phyloP scores from a whole-genome alignment of 2,888 invertebrate genomes.

The Argyresthia albistria region DNA sequence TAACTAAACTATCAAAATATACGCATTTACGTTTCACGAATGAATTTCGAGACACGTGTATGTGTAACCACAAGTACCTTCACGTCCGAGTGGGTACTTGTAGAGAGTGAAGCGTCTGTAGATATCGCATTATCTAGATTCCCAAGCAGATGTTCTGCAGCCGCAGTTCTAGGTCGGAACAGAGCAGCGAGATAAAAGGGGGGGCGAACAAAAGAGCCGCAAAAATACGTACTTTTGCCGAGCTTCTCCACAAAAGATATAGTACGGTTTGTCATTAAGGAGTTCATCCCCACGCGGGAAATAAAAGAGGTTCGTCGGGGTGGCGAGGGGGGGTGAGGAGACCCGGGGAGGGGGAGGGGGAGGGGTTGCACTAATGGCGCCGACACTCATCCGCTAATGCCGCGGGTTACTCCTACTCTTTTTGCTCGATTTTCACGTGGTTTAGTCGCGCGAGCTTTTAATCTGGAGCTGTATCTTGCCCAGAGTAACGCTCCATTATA shows the following conservation, averaged over 20 bases:
- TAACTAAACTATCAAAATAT: too few relatives aligned
- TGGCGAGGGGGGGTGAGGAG: conserved; percentile 24
- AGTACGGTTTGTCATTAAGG: conserved; percentile 73
- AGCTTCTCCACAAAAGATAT: conserved; percentile 71
- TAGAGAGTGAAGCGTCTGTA: too few relatives aligned
- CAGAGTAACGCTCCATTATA: conserved; percentile 52
- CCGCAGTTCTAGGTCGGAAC: neutral
- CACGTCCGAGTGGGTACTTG: too few relatives aligned
- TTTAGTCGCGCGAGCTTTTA: conserved; percentile 68
- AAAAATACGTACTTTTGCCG: conserved; percentile 70
- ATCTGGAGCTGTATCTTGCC: conserved; percentile 61
- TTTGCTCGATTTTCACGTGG: conserved; percentile 71
- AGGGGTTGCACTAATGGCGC: conserved; percentile 64
- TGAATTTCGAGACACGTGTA: too few relatives aligned
- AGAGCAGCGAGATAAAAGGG: conserved; percentile 54
- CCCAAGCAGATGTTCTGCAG: too few relatives aligned
- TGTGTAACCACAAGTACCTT: too few relatives aligned
- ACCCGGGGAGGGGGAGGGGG: conserved; percentile 23
- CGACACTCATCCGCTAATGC: conserved; percentile 73
- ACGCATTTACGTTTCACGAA: too few relatives aligned
- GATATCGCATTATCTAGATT: too few relatives aligned
- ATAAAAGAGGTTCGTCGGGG: conserved; percentile 67
- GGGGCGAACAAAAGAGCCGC: conserved; percentile 66
- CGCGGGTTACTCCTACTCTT: conserved; percentile 66
- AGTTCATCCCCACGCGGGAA: conserved; percentile 72